Conservation (phyloP, 2,113 vertebrate genomes). For the Pogona vitticeps region DNA sequence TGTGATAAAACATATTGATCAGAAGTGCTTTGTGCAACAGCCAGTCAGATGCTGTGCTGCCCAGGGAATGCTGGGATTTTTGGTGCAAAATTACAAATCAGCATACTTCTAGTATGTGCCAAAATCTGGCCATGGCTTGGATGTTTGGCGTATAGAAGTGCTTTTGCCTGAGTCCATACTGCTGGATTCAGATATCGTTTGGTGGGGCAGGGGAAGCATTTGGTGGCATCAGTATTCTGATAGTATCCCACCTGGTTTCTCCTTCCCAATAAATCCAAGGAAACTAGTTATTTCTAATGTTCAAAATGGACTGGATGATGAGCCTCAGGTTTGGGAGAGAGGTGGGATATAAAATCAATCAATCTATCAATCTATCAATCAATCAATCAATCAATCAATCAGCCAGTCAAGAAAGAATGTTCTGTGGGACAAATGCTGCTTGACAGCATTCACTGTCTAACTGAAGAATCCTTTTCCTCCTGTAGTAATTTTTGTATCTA, state of each 20-base stretch:
- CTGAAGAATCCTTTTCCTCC: conserved; percentile 39
- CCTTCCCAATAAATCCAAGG: not conserved
- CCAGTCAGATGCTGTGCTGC: no score
- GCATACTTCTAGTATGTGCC: not conserved
- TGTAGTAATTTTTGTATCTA: conserved; percentile 43
- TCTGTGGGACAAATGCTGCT: conserved; percentile 39
- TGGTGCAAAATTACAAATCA: no score
- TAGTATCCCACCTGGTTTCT: not conserved
- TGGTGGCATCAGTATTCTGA: not conserved
- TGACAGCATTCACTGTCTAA: conserved; percentile 39
- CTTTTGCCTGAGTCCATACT: not conserved
- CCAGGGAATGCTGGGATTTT: no score
- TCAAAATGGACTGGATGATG: not conserved
- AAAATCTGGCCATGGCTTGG: not conserved
- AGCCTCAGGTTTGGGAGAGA: no score
- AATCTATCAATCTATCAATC: not conserved
- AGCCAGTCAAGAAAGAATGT: conserved; percentile 31
- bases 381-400: not conserved
- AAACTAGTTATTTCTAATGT: no score
- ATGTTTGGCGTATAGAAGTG: not conserved
- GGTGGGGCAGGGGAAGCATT: not conserved
- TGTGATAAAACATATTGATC: no score
- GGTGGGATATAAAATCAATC: not conserved
- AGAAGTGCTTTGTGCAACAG: no score
- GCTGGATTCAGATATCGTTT: no score